Evolutionary conservation across 2,888 invertebrate genomes (phyloP).

Genomic region (Polydrusus pterygomalis): DNA sequence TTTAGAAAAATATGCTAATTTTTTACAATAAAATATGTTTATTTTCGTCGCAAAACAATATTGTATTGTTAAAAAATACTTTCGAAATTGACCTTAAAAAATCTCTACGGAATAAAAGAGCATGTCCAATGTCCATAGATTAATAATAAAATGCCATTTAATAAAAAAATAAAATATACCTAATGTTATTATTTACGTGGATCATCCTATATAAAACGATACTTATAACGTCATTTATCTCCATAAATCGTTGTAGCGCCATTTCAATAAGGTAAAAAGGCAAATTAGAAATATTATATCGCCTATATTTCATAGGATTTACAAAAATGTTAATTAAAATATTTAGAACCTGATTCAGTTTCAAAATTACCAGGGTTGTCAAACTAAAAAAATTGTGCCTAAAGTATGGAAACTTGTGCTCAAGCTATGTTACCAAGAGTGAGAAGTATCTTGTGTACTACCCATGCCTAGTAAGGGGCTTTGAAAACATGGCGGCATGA

Average conservation of each 20-base stretch:
- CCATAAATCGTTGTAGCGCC: neutral
- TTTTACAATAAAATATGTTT: no score
- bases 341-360: slow-evolving; percentile 10
- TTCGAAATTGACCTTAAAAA: neutral
- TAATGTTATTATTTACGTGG: no score
- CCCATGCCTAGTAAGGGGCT: no score
- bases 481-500: no score
- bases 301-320: neutral
- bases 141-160: no score
- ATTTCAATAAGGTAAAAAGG: neutral
- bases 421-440: no score
- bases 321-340: slow-evolving; percentile 1
- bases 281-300: slow-evolving; percentile 5
- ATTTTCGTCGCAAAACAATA: neutral
- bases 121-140: no score
- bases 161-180: no score
- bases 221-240: neutral
- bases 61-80: no score
- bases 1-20: neutral
- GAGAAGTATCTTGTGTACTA: neutral
- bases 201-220: neutral
- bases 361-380: neutral
- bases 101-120: neutral
- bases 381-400: neutral
- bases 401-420: neutral